These are phyloP conservation scores for Pseudococcus longispinus DNA, from an alignment of 2,888 invertebrate genomes.

Conservation along the genomic window DNA sequence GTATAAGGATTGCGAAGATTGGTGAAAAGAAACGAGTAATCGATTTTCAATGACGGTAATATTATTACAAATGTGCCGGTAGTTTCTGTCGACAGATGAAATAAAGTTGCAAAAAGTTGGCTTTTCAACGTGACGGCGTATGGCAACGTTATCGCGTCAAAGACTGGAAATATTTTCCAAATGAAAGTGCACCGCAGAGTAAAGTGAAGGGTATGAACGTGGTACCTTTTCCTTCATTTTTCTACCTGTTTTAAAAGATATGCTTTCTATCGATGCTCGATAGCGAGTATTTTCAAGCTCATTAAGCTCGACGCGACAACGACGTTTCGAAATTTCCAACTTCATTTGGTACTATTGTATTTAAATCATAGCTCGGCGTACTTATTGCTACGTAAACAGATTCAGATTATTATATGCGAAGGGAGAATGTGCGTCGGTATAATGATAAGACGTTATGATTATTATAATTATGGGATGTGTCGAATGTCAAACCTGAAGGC, in stretches of 20 bases:
- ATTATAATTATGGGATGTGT: not conserved
- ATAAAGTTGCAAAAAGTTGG: not conserved
- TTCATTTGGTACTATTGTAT: not conserved
- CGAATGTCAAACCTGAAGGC: not conserved
- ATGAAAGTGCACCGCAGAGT: not conserved
- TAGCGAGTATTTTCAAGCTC: not conserved
- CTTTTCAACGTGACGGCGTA: conserved; percentile 17
- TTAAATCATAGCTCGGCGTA: not conserved
- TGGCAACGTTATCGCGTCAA: conserved; percentile 3
- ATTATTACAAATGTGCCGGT: conserved; percentile 37
- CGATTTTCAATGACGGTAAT: conserved; percentile 38
- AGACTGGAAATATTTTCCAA: not conserved
- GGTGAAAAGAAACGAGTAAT: conserved; percentile 31
- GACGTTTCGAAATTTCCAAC: not conserved
- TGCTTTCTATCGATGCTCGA: not conserved
- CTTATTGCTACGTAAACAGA: not conserved
- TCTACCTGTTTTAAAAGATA: not conserved
- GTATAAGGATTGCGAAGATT: not conserved
- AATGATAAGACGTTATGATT: not conserved
- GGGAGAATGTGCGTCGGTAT: not conserved
- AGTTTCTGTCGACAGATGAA: conserved; percentile 28
- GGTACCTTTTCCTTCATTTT: not conserved
- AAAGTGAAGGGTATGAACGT: not conserved
- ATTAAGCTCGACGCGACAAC: not conserved
- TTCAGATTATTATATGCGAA: not conserved